Base-by-base conservation (phyloP, 92 coral and sea anemone genomes). In the Bergia puertoricense region DNA sequence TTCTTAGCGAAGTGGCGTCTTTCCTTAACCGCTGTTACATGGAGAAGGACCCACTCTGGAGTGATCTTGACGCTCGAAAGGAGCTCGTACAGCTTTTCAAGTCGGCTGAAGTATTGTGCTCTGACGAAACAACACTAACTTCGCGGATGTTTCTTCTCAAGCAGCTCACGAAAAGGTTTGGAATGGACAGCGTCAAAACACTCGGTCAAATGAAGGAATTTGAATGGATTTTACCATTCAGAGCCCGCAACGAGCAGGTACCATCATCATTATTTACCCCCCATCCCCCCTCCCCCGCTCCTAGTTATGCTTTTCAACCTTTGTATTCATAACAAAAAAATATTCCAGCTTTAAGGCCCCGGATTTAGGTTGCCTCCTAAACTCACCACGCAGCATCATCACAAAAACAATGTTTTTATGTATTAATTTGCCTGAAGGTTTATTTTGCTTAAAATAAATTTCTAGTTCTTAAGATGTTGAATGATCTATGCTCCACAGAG, bases 221-320 rank as follows among this genome's bases (percentile, higher is more conserved):
- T 38, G 85, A 89, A 62, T 94, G 97, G 97, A 89, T 94, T 85
- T 85, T 92, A n/a, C 97, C 97, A 1, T 78, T 65, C 7, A 93
- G 85, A 65, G 79, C 48, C 36, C 68, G n/a, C 1, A 45, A 44
- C 37, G 67, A 81, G n/a, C 85, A 81, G 85, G 85, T 81, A 51
- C 7, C 3, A 30, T 42, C 23, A 22, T 51, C 8, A 51, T n/a
- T 11, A 79, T 2, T 7, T n/a, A 68, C 7, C 30, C 30, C 30
- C 30, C 30, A 30, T 30, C 30, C 30, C 30, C 30, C 30, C 30
- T 30, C 30, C 30, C 30, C 30, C 30, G 30, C 30, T 30, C 30
- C 30, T 30, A 30, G 30, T 30, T 30, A 30, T 30, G 30, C 30
- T 68, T 68, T 22, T 68, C 74, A 22, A 22, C 20, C 16, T 15